These are phyloP conservation scores for Laothoe populi DNA, from an alignment of 2,888 invertebrate genomes.

Conservation along the genomic window DNA sequence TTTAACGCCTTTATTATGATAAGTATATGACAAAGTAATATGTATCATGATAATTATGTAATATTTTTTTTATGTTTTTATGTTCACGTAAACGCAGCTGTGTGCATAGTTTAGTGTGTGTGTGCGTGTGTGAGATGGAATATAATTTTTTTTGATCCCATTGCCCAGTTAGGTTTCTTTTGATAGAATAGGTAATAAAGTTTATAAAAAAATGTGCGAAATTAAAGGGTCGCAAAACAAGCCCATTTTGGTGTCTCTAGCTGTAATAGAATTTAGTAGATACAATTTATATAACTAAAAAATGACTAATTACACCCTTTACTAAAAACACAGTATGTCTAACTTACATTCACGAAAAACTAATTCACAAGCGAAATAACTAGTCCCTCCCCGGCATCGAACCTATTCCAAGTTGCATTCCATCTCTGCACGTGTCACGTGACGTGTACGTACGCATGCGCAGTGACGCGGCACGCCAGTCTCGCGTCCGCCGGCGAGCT, in stretches of 20 bases:
- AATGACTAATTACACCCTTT: conserved; percentile 1
- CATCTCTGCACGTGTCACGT: conserved; percentile 45
- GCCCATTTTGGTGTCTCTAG: neutral
- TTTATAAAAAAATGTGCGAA: neutral
- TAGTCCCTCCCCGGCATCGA: neutral
- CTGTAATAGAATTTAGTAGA: neutral
- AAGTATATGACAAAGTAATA: conserved; percentile 28
- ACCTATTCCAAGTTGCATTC: conserved; percentile 36
- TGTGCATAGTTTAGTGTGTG: conserved; percentile 74
- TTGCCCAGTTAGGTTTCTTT: neutral
- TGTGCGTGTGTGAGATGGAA: conserved; percentile 45
- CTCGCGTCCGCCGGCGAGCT: conserved; percentile 70
- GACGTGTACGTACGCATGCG: conserved; percentile 66
- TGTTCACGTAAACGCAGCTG: conserved; percentile 50
- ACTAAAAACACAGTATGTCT: neutral
- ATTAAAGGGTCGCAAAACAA: neutral
- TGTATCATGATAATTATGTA: conserved; percentile 33
- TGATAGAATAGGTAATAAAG: no score
- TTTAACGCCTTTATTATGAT: conserved; percentile 18
- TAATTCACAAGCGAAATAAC: neutral
- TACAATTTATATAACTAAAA: neutral
- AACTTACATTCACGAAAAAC: neutral
- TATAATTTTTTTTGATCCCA: neutral
- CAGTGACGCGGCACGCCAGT: conserved; percentile 80
- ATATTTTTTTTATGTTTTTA: conserved; percentile 31